These are phyloP conservation scores for Hydrophis major DNA, from an alignment of 2,797 vertebrate genomes.

Conservation along the genomic window DNA sequence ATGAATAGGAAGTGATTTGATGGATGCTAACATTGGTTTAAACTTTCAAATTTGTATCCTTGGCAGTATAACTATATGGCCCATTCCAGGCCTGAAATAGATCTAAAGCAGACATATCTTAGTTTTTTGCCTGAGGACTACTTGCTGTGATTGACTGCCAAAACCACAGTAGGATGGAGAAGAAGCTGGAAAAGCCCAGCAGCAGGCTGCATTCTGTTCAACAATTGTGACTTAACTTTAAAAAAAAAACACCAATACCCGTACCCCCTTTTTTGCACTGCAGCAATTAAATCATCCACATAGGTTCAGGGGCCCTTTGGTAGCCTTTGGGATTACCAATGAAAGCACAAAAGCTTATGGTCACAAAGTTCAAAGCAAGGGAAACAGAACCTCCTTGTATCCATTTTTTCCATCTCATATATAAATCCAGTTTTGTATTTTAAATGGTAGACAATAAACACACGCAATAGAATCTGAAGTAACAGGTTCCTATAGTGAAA, in stretches of 20 bases:
- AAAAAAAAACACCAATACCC: too few species aligned
- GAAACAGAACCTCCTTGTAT: neutral
- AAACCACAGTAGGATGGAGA: slow-evolving; percentile 14
- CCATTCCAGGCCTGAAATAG: slow-evolving; percentile 22
- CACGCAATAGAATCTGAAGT: neutral
- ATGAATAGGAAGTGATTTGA: slow-evolving; percentile 14
- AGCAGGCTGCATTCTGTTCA: neutral
- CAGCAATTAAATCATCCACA: neutral
- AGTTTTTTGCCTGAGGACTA: slow-evolving; percentile 9
- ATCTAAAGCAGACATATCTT: slow-evolving; percentile 13
- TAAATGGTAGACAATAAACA: neutral
- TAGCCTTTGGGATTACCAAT: neutral
- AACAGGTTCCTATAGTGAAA: neutral
- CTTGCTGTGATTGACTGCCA: slow-evolving; percentile 25
- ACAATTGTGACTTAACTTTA: neutral
- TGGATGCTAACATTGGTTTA: slow-evolving; percentile 22
- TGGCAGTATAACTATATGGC: slow-evolving; percentile 11
- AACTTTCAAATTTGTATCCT: slow-evolving; percentile 16
- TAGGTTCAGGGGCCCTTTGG: neutral
- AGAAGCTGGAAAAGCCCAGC: neutral
- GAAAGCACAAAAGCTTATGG: neutral
- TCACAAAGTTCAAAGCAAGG: neutral
- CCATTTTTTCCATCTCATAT: neutral
- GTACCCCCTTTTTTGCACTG: neutral
- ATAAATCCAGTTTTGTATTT: slow-evolving; percentile 3